Conservation (phyloP, 2,797 vertebrate genomes). For the Enteromius afrohamiltoni region DNA sequence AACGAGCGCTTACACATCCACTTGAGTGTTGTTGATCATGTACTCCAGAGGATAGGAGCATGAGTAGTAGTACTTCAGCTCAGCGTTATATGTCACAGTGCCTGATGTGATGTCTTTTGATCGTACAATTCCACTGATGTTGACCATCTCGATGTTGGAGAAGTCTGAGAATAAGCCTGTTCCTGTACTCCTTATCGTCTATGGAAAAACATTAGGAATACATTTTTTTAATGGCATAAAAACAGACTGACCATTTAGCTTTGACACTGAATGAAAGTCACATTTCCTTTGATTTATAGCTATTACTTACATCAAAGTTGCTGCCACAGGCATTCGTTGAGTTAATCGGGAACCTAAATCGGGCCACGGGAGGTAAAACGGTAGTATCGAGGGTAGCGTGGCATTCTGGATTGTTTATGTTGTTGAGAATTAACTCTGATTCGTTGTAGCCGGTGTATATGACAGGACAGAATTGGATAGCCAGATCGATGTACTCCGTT, state of each 20-base stretch:
- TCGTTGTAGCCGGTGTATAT: constrained; percentile 76
- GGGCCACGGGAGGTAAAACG: constrained; percentile 65
- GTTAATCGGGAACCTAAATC: constrained; percentile 74
- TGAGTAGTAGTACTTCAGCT: constrained; percentile 77
- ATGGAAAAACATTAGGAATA: not conserved
- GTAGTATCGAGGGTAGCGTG: constrained; percentile 66
- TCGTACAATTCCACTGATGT: constrained; percentile 73
- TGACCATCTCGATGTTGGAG: constrained; percentile 76
- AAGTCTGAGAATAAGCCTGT: constrained; percentile 74
- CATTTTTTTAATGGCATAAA: not conserved
- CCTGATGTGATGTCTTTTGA: constrained; percentile 70
- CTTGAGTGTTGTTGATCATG: constrained; percentile 75
- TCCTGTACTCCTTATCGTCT: constrained; percentile 70
- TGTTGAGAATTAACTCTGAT: constrained; percentile 71
- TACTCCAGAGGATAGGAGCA: constrained; percentile 79
- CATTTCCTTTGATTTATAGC: not conserved
- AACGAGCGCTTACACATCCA: constrained; percentile 74
- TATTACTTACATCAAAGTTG: constrained; percentile 67
- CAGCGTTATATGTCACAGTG: constrained; percentile 72
- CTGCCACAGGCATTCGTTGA: constrained; percentile 71
- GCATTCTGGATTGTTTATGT: constrained; percentile 59
- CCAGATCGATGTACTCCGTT: constrained; percentile 70
- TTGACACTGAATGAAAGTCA: not conserved
- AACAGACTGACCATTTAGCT: not conserved
- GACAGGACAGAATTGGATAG: constrained; percentile 73